Base-by-base conservation (phyloP, 2,797 vertebrate genomes). In the Harpagifer antarcticus region DNA sequence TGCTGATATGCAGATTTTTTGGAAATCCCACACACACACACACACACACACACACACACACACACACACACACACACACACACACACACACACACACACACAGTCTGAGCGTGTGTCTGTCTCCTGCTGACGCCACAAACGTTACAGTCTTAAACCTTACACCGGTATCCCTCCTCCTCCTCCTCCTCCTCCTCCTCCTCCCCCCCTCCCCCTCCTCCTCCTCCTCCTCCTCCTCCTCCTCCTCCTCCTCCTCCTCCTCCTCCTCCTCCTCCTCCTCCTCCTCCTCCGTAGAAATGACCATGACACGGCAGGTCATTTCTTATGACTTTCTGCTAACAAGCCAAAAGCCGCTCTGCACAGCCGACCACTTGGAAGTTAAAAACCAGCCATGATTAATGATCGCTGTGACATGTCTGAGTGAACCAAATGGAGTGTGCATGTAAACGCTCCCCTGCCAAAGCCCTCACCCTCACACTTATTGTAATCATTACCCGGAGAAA, bases 321-420 rank as follows among this genome's bases (percentile, higher is more conserved):
- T 87, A 84, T 86, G 76, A 53, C 83, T 40, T 57, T 82, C 73
- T 75, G 78, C 85, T 86, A 91, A 91, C 86, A 76, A 90, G 87
- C 82, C 73, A 52, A 76, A 83, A 43, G 27, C 67, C 33, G 65
- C 43, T 55, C 72, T 40, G 69, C 77, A 63, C 65, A 33, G 70
- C 64, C 64, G 3, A 52, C 53, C 71, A 1, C 55, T 79, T 79
- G 73, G 77, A 85, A 72, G 85, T 78, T 81, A 72, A 91, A 92
- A 91, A 92, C 89, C 88, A 79, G 62, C 72, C 19, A 76, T 94
- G 92, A 94, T 94, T 93, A 93, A 94, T 93, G 93, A 88, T 84
- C 75, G 27, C 85, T 65, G 81, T 74, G 86, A 91, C 90, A 83
- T 84, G 92, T 93, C 89, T 93, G 92, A 93, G 90, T 84, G 92